A percentile compares a stretch with the other conserved stretches of the same genome.
phyloP scores from a whole-genome alignment of 2,888 invertebrate genomes.

The Lathronympha strigana region DNA sequence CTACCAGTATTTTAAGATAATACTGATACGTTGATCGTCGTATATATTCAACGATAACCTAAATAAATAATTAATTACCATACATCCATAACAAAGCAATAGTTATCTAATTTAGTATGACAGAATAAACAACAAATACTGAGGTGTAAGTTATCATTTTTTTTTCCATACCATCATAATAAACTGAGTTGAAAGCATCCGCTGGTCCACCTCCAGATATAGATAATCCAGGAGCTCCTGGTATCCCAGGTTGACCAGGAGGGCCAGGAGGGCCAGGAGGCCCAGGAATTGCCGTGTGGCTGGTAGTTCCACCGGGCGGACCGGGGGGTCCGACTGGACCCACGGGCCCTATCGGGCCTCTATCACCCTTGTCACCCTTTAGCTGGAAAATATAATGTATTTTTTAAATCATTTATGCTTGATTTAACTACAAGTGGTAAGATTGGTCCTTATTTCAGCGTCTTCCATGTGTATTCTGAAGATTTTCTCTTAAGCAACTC shows the following conservation, averaged over 20 bases:
- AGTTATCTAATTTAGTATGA: not conserved
- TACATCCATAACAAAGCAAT: too few species aligned
- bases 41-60: too few species aligned
- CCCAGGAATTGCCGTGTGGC: conserved; percentile 50
- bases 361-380: conserved; percentile 68
- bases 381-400: conserved; percentile 49
- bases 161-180: conserved; percentile 40
- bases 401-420: too few species aligned
- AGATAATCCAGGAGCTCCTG: conserved; percentile 62
- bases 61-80: too few species aligned
- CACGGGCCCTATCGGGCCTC: conserved; percentile 49
- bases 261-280: conserved; percentile 60
- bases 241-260: conserved; percentile 63
- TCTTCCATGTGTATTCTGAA: too few species aligned
- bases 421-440: too few species aligned
- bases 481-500: too few species aligned
- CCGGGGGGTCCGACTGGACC: conserved; percentile 46
- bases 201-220: conserved; percentile 67
- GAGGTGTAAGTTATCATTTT: too few species aligned
- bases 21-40: too few species aligned
- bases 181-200: conserved; percentile 46
- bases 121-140: not conserved
- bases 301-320: conserved; percentile 41
- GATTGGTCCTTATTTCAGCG: too few species aligned
- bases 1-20: too few species aligned